Base-by-base conservation (phyloP, 2,888 invertebrate species). In the Phoronis australis region DNA sequence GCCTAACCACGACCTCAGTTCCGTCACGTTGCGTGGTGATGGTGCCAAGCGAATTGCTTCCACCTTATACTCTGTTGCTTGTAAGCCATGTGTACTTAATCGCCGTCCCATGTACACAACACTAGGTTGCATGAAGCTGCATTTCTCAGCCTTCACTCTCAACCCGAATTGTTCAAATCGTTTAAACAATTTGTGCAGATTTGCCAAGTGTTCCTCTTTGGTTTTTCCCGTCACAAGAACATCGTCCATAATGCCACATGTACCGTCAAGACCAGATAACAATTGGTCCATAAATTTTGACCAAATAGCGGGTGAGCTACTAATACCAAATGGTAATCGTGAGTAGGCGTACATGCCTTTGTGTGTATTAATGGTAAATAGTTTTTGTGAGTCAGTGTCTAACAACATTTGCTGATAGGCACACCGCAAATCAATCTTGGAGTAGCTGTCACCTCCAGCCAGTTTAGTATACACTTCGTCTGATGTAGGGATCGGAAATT, bases 271-370 rank as follows among this genome's bases (percentile, higher is more conserved):
- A 21, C 51, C 59, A 12, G 47, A 24, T 20, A 77, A 51, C 27
- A 72, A 50, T 35, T 62, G 51, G 52, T 76, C 55, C 64, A 75
- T 73, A 1, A 65, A 47, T 49, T 60, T 60, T 59, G 76, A 69
- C 48, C 75, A 73, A 47, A 69, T 67, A 3, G 65, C 64, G 0
- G 70, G 68, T 2, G 65, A 69, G 25, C 59, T 65, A 4, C 65
- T 60, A 18, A 74, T 54, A 9, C 57, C 57, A 47, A 52, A 59
- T n/a, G 47, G 50, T 12, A 59, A 42, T n/a, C 59, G 26, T 12
- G 46, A 47, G 18, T 48, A 50, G 39, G 35, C n/a, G 26, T 26
- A 45, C 21, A 48, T 22, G 20, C 47, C 47, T 20, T 43, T 42
- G 25, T 31, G 31, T 12, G 31, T 31, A 15, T 31, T 31, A 12